Percentiles rank a stretch among this genome's conserved stretches.
phyloP scores from a whole-genome alignment of 2,113 vertebrate species.

The Zootoca vivipara region DNA sequence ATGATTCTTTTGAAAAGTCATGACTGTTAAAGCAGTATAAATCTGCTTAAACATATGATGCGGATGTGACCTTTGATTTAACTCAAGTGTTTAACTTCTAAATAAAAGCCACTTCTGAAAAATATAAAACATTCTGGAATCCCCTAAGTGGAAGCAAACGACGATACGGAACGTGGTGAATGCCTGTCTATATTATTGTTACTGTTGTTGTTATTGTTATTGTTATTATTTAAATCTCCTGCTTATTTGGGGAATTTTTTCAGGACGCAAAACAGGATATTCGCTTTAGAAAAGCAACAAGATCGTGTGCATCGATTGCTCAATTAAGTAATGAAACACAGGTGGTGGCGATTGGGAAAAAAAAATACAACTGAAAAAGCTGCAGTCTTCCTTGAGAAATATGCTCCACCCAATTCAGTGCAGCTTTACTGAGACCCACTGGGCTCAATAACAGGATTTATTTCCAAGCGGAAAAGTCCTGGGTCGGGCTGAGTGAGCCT shows the following conservation, averaged over 20 bases:
- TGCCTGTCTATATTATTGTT: background rate
- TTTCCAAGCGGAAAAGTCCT: background rate
- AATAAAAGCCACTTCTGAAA: background rate
- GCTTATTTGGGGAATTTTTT: too few species aligned
- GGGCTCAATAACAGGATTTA: background rate
- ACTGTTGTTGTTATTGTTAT: too few species aligned
- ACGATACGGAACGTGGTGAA: background rate
- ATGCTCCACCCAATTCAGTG: background rate
- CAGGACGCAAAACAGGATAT: too few species aligned
- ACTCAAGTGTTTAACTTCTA: background rate
- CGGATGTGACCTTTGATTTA: background rate
- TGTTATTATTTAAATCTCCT: too few species aligned
- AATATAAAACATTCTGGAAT: background rate
- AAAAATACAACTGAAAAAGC: too few species aligned
- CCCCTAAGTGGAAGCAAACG: too few species aligned
- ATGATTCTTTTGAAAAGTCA: too few species aligned
- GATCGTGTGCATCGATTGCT: background rate
- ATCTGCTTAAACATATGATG: too few species aligned
- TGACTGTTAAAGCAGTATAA: too few species aligned
- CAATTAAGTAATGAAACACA: background rate
- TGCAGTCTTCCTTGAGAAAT: background rate
- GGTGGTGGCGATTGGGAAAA: background rate
- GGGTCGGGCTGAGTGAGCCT: background rate
- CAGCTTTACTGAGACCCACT: too few species aligned
- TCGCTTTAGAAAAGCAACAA: too few species aligned